Evolutionary conservation across 1,140 invertebrate genomes (phyloP).

Genomic region (Dendroctonus valens): DNA sequence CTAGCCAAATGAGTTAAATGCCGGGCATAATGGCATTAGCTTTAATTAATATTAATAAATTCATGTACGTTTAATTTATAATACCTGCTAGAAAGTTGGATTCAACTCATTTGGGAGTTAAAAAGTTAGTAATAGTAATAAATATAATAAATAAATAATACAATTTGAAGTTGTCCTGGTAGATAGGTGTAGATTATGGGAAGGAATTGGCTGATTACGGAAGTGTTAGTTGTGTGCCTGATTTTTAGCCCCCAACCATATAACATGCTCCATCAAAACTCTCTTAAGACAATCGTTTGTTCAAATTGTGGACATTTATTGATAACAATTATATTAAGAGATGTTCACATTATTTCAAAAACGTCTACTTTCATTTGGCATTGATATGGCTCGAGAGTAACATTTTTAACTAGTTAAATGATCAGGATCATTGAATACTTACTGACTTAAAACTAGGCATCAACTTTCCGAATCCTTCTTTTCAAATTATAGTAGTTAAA

Average conservation of each 20-base stretch:
- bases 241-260: too few relatives aligned
- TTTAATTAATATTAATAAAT: constrained; percentile 36
- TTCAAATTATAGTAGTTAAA: not conserved
- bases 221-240: too few relatives aligned
- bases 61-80: constrained; percentile 40
- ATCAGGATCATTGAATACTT: not conserved
- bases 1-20: constrained; percentile 49
- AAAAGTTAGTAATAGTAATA: constrained; percentile 45
- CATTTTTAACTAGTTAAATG: not conserved
- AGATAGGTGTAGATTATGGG: constrained; percentile 6
- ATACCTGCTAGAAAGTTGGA: constrained; percentile 39
- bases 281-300: too few relatives aligned
- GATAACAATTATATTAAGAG: too few relatives aligned
- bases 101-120: constrained; percentile 44
- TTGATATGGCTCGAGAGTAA: too few relatives aligned
- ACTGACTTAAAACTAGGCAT: not conserved
- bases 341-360: too few relatives aligned
- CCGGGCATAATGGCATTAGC: constrained; percentile 29
- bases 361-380: too few relatives aligned
- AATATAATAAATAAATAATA: constrained; percentile 41
- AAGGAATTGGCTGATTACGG: not conserved
- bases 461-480: not conserved
- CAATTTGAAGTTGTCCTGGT: constrained; percentile 33
- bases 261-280: too few relatives aligned
- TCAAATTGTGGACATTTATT: too few relatives aligned